Evolutionary conservation across 2,797 vertebrate genomes (phyloP).

Genomic region (Bucorvus abyssinicus): DNA sequence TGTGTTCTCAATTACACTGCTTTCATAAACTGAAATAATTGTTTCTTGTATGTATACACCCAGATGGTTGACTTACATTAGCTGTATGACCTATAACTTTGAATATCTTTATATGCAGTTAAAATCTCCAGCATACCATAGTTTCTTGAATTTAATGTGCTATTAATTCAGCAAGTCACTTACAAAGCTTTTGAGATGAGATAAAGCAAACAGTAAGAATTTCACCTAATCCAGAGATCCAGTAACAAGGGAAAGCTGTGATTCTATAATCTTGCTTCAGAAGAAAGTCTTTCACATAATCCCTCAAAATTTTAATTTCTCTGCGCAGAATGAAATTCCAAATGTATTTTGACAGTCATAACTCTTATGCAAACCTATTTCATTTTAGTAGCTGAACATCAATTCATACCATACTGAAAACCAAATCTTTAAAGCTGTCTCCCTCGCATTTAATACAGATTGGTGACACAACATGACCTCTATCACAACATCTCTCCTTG

Average conservation of each 20-base stretch:
- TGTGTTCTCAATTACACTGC: slow-evolving; percentile 25
- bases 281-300: slow-evolving; percentile 44
- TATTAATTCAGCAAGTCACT: slow-evolving; percentile 36
- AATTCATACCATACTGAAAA: slow-evolving; percentile 69
- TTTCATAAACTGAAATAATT: slow-evolving; percentile 36
- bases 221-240: slow-evolving; percentile 20
- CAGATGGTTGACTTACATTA: neutral
- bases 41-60: neutral
- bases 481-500: slow-evolving; percentile 25
- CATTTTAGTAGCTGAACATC: slow-evolving; percentile 54
- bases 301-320: slow-evolving; percentile 67
- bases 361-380: slow-evolving; percentile 65
- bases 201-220: slow-evolving; percentile 27
- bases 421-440: slow-evolving; percentile 57
- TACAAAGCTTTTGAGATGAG: slow-evolving; percentile 36
- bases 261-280: slow-evolving; percentile 42
- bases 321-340: slow-evolving; percentile 65
- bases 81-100: neutral
- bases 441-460: slow-evolving; percentile 58
- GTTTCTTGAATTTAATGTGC: neutral
- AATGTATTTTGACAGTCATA: slow-evolving; percentile 64
- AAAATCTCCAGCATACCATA: neutral
- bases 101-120: neutral
- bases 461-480: slow-evolving; percentile 35
- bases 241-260: neutral